These are phyloP conservation scores for Tenthredo distinguenda DNA, from an alignment of 2,888 invertebrate species.

Conservation along the genomic window DNA sequence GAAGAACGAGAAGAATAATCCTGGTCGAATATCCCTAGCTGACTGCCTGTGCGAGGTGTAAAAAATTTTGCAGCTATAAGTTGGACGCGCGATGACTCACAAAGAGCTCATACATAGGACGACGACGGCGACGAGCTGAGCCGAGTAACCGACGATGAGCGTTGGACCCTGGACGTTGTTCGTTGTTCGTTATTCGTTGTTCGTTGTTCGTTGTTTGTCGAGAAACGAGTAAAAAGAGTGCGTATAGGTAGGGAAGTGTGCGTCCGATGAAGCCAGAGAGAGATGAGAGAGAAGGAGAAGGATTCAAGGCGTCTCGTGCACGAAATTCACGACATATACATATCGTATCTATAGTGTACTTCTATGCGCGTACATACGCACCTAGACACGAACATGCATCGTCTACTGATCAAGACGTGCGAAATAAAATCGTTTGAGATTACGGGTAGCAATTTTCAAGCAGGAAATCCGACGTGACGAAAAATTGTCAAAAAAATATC, in stretches of 20 bases:
- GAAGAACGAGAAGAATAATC: conserved; percentile 4
- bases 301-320: not conserved
- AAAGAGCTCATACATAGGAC: conserved; percentile 52
- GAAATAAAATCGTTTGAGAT: not conserved
- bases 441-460: too few species aligned
- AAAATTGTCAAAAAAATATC: not conserved
- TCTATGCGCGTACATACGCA: not conserved
- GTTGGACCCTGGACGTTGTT: conserved; percentile 21
- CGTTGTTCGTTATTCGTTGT: conserved; percentile 59
- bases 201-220: conserved; percentile 56
- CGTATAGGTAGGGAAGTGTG: conserved; percentile 42
- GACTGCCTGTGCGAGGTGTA: not conserved
- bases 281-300: not conserved
- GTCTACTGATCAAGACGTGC: not conserved
- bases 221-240: conserved; percentile 25
- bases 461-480: too few species aligned
- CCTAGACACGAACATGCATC: not conserved
- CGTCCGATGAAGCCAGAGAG: not conserved
- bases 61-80: conserved; percentile 21
- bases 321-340: conserved; percentile 56
- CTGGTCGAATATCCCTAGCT: not conserved
- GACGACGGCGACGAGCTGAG: conserved; percentile 44
- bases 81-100: conserved; percentile 52
- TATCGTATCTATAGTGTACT: not conserved
- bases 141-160: conserved; percentile 49